Evolutionary conservation across 2,797 vertebrate genomes (phyloP).

Genomic region (Molossus alvarezi): DNA sequence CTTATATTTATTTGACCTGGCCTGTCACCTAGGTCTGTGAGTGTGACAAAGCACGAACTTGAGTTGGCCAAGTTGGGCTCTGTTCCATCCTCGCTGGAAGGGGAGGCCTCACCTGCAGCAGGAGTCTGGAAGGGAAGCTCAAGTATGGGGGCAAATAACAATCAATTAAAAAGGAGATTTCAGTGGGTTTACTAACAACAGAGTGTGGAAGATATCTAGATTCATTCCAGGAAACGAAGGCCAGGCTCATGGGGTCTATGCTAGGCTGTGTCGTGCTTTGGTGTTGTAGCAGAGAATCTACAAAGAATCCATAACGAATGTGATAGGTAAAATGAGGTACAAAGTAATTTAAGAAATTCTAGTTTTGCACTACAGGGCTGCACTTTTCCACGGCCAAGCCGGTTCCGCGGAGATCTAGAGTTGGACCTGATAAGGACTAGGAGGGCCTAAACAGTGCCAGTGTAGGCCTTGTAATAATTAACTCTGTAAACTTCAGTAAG

Average conservation of each 20-base stretch:
- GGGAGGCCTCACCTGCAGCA: background rate
- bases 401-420: background rate
- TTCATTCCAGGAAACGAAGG: background rate
- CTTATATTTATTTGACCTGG: conserved; percentile 2
- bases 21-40: background rate
- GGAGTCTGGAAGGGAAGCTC: background rate
- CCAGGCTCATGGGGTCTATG: background rate
- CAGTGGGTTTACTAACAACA: background rate
- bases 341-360: background rate
- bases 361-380: background rate
- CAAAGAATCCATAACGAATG: background rate
- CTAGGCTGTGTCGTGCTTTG: background rate
- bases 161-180: background rate
- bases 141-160: background rate
- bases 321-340: background rate
- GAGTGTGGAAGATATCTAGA: background rate
- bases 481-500: background rate
- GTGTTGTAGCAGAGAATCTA: background rate
- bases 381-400: background rate
- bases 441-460: background rate
- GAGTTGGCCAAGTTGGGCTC: background rate
- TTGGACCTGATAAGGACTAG: background rate
- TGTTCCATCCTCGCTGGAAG: background rate
- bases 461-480: background rate
- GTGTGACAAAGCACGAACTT: background rate